These are phyloP conservation scores for Danio albolineatus DNA, from an alignment of 2,797 vertebrate genomes.

Conservation along the genomic window DNA sequence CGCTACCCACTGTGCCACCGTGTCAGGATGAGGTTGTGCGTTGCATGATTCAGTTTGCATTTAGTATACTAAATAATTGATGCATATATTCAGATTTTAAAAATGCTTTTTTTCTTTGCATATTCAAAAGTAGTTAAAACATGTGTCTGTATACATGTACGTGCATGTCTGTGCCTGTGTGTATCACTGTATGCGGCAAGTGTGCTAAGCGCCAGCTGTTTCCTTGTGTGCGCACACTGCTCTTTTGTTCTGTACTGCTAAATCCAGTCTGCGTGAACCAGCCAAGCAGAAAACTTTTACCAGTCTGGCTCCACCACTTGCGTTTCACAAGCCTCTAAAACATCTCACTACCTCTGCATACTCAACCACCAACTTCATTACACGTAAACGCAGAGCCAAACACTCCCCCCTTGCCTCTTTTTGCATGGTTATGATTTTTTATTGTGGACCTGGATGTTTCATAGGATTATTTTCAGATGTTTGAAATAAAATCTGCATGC, in stretches of 20 bases:
- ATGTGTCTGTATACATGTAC: not conserved
- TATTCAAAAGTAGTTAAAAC: conserved; percentile 6
- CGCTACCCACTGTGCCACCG: too few species aligned
- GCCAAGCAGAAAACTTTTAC: conserved; percentile 56
- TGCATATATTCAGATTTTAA: not conserved
- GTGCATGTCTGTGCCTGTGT: conserved; percentile 27
- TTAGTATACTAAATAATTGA: not conserved
- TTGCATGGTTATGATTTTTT: not conserved
- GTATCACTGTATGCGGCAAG: conserved; percentile 37
- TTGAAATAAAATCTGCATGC: not conserved
- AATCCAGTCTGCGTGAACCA: conserved; percentile 47
- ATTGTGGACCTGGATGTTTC: conserved; percentile 13
- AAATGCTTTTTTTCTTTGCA: not conserved
- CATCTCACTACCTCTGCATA: conserved; percentile 44
- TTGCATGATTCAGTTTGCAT: conserved; percentile 8
- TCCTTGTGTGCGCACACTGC: conserved; percentile 47
- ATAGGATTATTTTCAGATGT: conserved; percentile 7
- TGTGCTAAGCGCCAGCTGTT: conserved; percentile 50
- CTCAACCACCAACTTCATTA: conserved; percentile 40
- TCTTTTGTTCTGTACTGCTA: conserved; percentile 54
- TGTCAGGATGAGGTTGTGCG: not conserved
- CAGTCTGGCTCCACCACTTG: conserved; percentile 44
- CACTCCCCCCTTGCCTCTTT: not conserved
- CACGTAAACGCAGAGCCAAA: conserved; percentile 13
- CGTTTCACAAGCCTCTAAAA: conserved; percentile 55